phyloP scores from a whole-genome alignment of 2,797 vertebrate genomes.

The Gorsachius magnificus region DNA sequence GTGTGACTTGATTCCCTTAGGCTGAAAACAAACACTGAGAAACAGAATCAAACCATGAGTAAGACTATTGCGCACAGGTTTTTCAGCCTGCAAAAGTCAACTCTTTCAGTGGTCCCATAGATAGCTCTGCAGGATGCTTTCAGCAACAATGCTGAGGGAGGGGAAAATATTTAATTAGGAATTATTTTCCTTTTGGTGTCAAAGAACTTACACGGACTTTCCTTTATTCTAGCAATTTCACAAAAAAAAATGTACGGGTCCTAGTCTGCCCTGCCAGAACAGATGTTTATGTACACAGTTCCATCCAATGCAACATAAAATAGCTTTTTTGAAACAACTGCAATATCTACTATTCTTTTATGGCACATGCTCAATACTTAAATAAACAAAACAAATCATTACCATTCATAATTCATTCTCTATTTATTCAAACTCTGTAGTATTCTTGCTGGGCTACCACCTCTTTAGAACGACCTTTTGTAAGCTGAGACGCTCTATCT shows the following conservation, averaged over 20 bases:
- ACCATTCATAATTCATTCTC: slow-evolving; percentile 48
- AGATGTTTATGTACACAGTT: background rate
- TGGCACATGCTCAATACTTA: background rate
- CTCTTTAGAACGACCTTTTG: slow-evolving; percentile 13
- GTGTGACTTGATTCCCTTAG: background rate
- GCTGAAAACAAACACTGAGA: background rate
- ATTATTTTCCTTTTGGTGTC: background rate
- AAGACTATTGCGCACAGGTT: background rate
- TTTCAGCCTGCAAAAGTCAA: background rate
- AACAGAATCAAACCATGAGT: background rate
- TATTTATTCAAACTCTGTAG: slow-evolving; percentile 35
- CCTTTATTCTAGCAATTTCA: background rate
- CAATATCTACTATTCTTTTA: slow-evolving; percentile 22
- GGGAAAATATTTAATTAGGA: background rate
- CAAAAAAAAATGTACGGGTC: background rate
- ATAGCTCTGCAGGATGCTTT: background rate
- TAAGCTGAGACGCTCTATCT: background rate
- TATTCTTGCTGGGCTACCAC: background rate
- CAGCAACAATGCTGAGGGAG: background rate
- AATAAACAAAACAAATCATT: slow-evolving; percentile 30
- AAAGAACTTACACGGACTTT: background rate
- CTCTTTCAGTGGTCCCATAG: background rate
- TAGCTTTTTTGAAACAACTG: slow-evolving; percentile 1
- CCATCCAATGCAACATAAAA: background rate
- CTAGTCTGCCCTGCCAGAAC: background rate